Conservation (phyloP, 2,888 invertebrate species). For the Barypeithes pellucidus region DNA sequence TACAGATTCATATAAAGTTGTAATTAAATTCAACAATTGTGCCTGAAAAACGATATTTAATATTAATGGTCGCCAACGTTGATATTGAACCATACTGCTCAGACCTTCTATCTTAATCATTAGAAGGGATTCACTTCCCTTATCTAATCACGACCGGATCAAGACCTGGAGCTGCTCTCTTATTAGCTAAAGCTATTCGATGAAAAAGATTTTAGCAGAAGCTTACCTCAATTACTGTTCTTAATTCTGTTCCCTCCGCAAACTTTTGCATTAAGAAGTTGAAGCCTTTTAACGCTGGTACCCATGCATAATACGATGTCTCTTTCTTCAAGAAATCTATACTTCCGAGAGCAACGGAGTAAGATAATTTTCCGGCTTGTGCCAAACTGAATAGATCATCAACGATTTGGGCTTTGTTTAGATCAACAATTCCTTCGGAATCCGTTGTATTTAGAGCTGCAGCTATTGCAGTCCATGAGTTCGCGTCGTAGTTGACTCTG, state of each 20-base stretch:
- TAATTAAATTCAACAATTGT: constrained; percentile 28
- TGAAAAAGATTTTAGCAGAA: too few relatives aligned
- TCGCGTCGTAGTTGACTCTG: constrained; percentile 76
- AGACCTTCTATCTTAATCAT: too few relatives aligned
- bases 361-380: constrained; percentile 71
- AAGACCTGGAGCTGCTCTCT: too few relatives aligned
- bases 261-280: constrained; percentile 54
- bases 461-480: constrained; percentile 78
- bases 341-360: constrained; percentile 76
- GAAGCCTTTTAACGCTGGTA: constrained; percentile 71
- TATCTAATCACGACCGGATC: too few relatives aligned
- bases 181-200: too few relatives aligned
- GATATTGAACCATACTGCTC: too few relatives aligned
- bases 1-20: constrained; percentile 31
- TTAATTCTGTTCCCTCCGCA: constrained; percentile 44
- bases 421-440: constrained; percentile 72
- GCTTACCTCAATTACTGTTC: constrained; percentile 47
- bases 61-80: too few relatives aligned
- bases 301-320: constrained; percentile 83
- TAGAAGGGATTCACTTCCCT: too few relatives aligned
- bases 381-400: constrained; percentile 83
- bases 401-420: constrained; percentile 84
- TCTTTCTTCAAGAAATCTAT: constrained; percentile 81
- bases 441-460: constrained; percentile 70
- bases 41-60: constrained; percentile 26